phyloP scores from a whole-genome alignment of 1,140 invertebrate genomes.

The Euborellia annulipes region DNA sequence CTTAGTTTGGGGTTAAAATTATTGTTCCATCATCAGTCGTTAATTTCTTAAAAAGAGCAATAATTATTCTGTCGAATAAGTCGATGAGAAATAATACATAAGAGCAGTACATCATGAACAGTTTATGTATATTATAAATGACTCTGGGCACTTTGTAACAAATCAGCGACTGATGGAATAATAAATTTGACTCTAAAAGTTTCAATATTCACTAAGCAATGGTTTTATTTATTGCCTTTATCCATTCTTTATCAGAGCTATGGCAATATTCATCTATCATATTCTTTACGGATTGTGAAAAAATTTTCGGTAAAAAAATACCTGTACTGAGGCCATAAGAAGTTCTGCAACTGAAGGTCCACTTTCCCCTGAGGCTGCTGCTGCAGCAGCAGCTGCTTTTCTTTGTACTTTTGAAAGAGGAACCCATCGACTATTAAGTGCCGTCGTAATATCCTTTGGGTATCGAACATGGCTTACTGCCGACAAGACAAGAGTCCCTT shows the following conservation, averaged over 20 bases:
- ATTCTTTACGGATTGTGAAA: not conserved
- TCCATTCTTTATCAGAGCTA: not conserved
- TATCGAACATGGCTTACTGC: conserved; percentile 71
- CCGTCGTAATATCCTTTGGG: conserved; percentile 57
- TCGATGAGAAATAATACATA: too few species aligned
- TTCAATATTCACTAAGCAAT: too few species aligned
- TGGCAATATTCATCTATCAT: not conserved
- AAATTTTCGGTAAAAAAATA: conserved; percentile 19
- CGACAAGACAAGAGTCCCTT: conserved; percentile 80
- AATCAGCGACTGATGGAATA: too few species aligned
- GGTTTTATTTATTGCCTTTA: not conserved
- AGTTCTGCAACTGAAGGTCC: conserved; percentile 57
- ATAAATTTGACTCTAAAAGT: too few species aligned
- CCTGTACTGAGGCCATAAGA: conserved; percentile 64
- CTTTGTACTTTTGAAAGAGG: conserved; percentile 58
- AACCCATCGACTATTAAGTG: conserved; percentile 79
- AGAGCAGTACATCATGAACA: too few species aligned
- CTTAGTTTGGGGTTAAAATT: too few species aligned
- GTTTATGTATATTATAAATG: too few species aligned
- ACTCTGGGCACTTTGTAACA: too few species aligned
- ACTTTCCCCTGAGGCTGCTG: conserved; percentile 13
- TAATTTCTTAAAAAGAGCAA: too few species aligned
- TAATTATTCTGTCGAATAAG: too few species aligned
- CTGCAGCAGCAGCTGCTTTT: conserved; percentile 27
- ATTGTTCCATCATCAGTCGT: too few species aligned